A percentile compares a stretch with the other conserved stretches of the same genome.
Evolutionary conservation across 2,113 vertebrate species (phyloP).

Genomic region (Cepphus grylle): DNA sequence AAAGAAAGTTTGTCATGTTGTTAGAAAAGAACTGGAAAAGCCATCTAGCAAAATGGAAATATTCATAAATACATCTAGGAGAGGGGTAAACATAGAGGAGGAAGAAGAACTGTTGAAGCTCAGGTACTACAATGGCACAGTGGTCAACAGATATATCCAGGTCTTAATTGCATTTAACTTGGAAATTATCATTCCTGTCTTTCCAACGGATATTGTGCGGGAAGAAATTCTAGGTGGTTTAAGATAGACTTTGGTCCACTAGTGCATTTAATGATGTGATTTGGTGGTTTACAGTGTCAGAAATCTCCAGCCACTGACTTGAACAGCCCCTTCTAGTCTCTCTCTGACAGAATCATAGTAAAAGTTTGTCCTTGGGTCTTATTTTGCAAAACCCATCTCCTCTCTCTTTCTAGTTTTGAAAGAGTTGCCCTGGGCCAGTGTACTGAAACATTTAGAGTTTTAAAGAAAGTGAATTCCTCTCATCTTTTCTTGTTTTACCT

Average conservation of each 20-base stretch:
- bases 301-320: not conserved
- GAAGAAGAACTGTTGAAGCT: not conserved
- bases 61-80: not conserved
- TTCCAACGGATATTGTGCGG: rapidly evolving
- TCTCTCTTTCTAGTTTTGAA: conserved; percentile 3
- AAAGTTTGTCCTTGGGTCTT: conserved; percentile 3
- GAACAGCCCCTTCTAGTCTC: not conserved
- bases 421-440: not conserved
- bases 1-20: not conserved
- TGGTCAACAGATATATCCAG: not conserved
- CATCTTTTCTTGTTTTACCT: conserved; percentile 48
- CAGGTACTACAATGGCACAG: not conserved
- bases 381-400: conserved; percentile 10
- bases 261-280: not conserved
- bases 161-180: not conserved
- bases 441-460: conserved; percentile 28
- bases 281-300: not conserved
- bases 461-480: conserved; percentile 34
- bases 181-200: not conserved
- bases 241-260: not conserved
- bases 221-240: not conserved
- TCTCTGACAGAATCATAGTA: not conserved
- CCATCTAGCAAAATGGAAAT: not conserved
- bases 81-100: not conserved
- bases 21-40: not conserved